Evolutionary conservation across 2,888 invertebrate species (phyloP).

Genomic region (Lasioglossum malachurum): DNA sequence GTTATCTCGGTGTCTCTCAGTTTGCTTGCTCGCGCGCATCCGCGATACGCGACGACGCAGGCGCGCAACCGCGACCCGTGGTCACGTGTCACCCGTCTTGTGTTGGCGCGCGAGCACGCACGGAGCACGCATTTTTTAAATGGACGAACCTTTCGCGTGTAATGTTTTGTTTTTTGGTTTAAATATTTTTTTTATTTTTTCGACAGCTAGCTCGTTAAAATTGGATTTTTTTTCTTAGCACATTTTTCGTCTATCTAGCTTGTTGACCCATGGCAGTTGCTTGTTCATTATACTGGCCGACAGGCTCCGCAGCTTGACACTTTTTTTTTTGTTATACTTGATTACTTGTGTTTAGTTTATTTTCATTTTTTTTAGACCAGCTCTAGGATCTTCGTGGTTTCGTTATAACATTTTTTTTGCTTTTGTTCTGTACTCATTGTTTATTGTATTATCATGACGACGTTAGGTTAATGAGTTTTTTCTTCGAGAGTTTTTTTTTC

Average conservation of each 20-base stretch:
- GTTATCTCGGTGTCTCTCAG: constrained; percentile 56
- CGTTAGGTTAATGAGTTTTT: constrained; percentile 69
- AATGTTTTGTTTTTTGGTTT: constrained; percentile 51
- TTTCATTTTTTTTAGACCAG: constrained; percentile 52
- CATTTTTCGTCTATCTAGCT: constrained; percentile 78
- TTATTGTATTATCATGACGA: constrained; percentile 71
- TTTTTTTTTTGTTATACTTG: constrained; percentile 40
- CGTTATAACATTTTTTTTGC: constrained; percentile 50
- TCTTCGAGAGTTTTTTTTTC: constrained; percentile 69
- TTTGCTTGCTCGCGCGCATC: constrained; percentile 45
- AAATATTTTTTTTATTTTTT: constrained; percentile 51
- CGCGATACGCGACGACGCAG: constrained; percentile 39
- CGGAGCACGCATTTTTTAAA: constrained; percentile 63
- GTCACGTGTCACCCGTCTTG: constrained; percentile 14
- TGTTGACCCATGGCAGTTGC: constrained; percentile 83
- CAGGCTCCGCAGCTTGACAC: constrained; percentile 77
- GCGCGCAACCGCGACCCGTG: constrained; percentile 31
- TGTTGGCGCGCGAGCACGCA: constrained; percentile 41
- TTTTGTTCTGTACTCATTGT: constrained; percentile 48
- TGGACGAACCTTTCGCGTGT: constrained; percentile 74
- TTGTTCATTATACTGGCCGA: constrained; percentile 82
- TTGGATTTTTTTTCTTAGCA: constrained; percentile 79
- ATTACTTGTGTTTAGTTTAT: constrained; percentile 42
- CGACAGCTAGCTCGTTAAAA: constrained; percentile 81
- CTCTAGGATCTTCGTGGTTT: constrained; percentile 65